phyloP scores from a whole-genome alignment of 2,888 invertebrate species.

The Dioctria rufipes region DNA sequence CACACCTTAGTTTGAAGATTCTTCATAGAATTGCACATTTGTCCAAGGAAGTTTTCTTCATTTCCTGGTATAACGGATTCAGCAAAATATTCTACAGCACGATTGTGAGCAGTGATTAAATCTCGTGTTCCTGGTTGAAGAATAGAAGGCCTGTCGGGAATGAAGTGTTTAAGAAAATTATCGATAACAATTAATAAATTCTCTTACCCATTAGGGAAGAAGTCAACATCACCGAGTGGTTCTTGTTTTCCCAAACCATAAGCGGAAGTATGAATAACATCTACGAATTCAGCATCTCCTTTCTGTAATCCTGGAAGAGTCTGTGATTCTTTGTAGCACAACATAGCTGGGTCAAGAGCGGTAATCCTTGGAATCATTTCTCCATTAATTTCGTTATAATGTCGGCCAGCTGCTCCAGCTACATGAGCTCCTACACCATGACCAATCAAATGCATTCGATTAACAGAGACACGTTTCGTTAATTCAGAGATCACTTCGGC shows the following conservation, averaged over 20 bases:
- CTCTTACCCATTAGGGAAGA: conserved; percentile 66
- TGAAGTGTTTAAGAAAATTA: not conserved
- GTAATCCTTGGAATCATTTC: conserved; percentile 68
- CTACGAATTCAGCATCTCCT: conserved; percentile 69
- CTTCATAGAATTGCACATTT: conserved; percentile 63
- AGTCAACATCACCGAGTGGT: conserved; percentile 67
- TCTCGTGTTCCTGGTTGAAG: conserved; percentile 65
- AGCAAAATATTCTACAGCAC: conserved; percentile 67
- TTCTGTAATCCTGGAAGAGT: conserved; percentile 65
- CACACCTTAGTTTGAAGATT: conserved; percentile 62
- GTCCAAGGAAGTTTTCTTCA: conserved; percentile 68
- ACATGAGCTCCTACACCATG: conserved; percentile 68
- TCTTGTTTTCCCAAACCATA: conserved; percentile 62
- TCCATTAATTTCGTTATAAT: conserved; percentile 66
- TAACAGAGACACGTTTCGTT: conserved; percentile 60
- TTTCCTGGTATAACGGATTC: conserved; percentile 68
- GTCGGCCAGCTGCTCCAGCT: conserved; percentile 67
- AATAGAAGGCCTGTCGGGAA: not conserved
- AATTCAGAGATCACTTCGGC: conserved; percentile 33
- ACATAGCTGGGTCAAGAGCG: conserved; percentile 67
- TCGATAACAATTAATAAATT: not conserved
- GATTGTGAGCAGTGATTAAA: conserved; percentile 66
- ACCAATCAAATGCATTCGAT: conserved; percentile 67
- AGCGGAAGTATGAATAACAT: conserved; percentile 65
- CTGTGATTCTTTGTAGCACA: conserved; percentile 63